Percentiles rank a stretch among this genome's conserved stretches.
Conservation (phyloP, 2,113 vertebrate species). For the Pseudorectes ferrugineus region DNA sequence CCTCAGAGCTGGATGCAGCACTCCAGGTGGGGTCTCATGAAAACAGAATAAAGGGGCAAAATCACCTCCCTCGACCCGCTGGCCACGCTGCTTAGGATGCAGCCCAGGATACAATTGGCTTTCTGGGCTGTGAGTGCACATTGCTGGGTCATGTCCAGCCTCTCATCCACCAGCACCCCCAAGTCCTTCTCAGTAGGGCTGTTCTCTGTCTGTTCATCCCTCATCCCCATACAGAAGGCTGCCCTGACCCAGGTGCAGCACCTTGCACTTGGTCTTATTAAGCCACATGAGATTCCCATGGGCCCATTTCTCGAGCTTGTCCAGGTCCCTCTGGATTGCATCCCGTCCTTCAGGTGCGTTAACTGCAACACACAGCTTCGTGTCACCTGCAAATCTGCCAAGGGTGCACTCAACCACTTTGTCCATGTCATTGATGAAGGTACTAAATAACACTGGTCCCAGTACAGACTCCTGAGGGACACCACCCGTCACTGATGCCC, state of each 20-base stretch:
- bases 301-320: neutral
- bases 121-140: neutral
- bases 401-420: neutral
- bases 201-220: neutral
- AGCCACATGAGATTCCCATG: neutral
- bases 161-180: fast-evolving
- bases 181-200: neutral
- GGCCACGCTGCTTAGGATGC: neutral
- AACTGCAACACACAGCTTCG: neutral
- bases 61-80: neutral
- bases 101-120: fast-evolving
- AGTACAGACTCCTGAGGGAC: neutral
- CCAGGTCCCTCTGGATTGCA: neutral
- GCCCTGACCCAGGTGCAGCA: neutral
- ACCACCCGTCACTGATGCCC: neutral
- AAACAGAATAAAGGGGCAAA: neutral
- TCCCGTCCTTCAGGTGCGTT: neutral
- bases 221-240: no score
- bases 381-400: neutral
- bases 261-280: neutral
- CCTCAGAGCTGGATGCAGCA: no score
- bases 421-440: neutral
- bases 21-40: no score
- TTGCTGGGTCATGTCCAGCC: neutral
- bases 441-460: neutral